Percentiles rank a stretch among this genome's conserved stretches.
These are phyloP conservation scores for Dallia pectoralis DNA, from an alignment of 2,797 vertebrate genomes.

Conservation along the genomic window DNA sequence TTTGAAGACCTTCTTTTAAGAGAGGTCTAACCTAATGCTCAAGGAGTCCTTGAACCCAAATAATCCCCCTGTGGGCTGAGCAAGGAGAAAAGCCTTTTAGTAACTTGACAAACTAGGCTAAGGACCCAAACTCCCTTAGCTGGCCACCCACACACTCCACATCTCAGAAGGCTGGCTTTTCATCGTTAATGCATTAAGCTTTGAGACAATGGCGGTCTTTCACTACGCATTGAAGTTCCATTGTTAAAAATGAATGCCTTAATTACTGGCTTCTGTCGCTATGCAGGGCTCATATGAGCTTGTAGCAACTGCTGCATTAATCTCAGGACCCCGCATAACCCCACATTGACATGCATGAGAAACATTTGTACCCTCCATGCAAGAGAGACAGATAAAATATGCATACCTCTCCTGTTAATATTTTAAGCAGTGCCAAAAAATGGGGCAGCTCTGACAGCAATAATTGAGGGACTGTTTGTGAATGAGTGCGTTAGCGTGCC, in stretches of 20 bases:
- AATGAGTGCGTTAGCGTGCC: background rate
- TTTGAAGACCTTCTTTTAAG: slow-evolving; percentile 10
- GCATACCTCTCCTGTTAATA: slow-evolving; percentile 23
- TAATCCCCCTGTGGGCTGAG: background rate
- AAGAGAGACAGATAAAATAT: slow-evolving; percentile 29
- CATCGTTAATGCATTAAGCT: slow-evolving; percentile 59
- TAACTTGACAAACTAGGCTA: slow-evolving; percentile 22
- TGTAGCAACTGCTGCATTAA: background rate
- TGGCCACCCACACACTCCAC: slow-evolving; percentile 9
- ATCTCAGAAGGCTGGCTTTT: slow-evolving; percentile 30
- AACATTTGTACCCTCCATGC: slow-evolving; percentile 6
- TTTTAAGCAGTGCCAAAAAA: slow-evolving; percentile 23
- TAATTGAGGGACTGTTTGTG: slow-evolving; percentile 5
- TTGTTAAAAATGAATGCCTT: slow-evolving; percentile 54
- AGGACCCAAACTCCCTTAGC: slow-evolving; percentile 24
- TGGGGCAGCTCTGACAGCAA: slow-evolving; percentile 6
- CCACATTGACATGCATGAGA: background rate
- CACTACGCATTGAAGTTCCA: slow-evolving; percentile 28
- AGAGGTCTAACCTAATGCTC: background rate
- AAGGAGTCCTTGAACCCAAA: background rate
- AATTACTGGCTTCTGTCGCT: slow-evolving; percentile 44
- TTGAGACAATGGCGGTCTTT: slow-evolving; percentile 44
- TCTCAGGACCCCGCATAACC: background rate
- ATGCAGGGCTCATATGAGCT: background rate
- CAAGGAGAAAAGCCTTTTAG: slow-evolving; percentile 1